phyloP scores from a whole-genome alignment of 2,113 vertebrate species.

The Baryphthengus martii region DNA sequence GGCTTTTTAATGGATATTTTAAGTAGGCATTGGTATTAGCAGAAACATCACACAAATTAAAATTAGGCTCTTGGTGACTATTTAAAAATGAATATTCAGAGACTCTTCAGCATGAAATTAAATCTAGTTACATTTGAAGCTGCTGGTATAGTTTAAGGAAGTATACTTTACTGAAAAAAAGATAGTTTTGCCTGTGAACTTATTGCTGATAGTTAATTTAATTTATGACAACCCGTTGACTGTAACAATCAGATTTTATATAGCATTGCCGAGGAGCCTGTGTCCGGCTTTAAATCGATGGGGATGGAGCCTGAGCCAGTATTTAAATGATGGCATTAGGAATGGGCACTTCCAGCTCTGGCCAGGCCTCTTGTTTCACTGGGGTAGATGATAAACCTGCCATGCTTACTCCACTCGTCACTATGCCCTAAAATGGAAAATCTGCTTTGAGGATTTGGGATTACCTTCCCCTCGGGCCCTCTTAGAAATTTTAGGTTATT shows the following conservation, averaged over 20 bases:
- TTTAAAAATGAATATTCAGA: slow-evolving; percentile 72
- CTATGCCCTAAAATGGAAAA: background rate
- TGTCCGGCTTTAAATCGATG: slow-evolving; percentile 5
- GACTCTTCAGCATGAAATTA: slow-evolving; percentile 57
- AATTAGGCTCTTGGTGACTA: slow-evolving; percentile 73
- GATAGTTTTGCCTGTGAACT: slow-evolving; percentile 25
- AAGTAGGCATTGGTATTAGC: slow-evolving; percentile 68
- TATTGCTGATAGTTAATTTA: slow-evolving; percentile 41
- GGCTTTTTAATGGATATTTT: slow-evolving; percentile 69
- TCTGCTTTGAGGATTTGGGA: background rate
- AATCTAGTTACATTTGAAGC: slow-evolving; percentile 27
- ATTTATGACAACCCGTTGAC: slow-evolving; percentile 4
- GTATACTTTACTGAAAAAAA: background rate
- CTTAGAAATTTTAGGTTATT: background rate
- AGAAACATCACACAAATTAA: slow-evolving; percentile 77
- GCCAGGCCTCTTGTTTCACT: background rate
- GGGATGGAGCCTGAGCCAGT: background rate
- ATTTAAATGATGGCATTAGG: background rate
- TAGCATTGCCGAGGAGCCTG: background rate
- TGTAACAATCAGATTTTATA: slow-evolving; percentile 24
- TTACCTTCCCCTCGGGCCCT: background rate
- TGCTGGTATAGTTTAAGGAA: slow-evolving; percentile 35
- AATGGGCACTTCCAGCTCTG: background rate
- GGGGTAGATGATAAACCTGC: background rate
- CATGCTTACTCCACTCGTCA: background rate